Evolutionary conservation across 2,797 vertebrate genomes (phyloP).

Genomic region (Pipistrellus pipistrellus): DNA sequence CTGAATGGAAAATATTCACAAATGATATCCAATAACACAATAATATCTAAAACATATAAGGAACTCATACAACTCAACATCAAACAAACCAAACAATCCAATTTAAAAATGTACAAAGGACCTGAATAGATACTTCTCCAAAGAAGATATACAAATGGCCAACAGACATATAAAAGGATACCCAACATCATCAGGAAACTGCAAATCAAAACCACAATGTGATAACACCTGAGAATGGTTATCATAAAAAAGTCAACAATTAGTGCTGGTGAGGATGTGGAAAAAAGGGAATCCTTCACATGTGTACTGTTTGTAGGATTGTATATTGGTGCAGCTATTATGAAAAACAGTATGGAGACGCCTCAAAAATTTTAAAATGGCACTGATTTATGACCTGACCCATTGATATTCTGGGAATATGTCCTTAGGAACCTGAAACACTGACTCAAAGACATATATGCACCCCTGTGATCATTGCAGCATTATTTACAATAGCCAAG

Average conservation of each 20-base stretch:
- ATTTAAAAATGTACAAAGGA: neutral
- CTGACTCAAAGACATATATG: neutral
- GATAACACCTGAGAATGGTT: neutral
- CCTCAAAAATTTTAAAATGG: neutral
- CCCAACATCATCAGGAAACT: neutral
- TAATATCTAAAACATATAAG: neutral
- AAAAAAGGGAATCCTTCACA: neutral
- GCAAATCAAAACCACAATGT: neutral
- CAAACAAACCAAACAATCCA: neutral
- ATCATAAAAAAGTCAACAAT: neutral
- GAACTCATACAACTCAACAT: neutral
- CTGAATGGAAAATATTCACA: neutral
- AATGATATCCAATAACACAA: neutral
- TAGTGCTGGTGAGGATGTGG: neutral
- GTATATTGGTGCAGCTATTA: neutral
- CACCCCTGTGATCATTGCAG: neutral
- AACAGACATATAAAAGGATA: neutral
- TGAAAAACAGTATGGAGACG: neutral
- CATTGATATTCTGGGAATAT: neutral
- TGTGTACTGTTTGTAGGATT: neutral
- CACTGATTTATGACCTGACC: no score
- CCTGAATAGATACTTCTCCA: neutral
- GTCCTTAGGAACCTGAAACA: neutral
- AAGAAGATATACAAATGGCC: neutral
- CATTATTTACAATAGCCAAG: neutral